Base-by-base conservation (phyloP, 2,113 vertebrate species). In the Stigmatopora nigra region DNA sequence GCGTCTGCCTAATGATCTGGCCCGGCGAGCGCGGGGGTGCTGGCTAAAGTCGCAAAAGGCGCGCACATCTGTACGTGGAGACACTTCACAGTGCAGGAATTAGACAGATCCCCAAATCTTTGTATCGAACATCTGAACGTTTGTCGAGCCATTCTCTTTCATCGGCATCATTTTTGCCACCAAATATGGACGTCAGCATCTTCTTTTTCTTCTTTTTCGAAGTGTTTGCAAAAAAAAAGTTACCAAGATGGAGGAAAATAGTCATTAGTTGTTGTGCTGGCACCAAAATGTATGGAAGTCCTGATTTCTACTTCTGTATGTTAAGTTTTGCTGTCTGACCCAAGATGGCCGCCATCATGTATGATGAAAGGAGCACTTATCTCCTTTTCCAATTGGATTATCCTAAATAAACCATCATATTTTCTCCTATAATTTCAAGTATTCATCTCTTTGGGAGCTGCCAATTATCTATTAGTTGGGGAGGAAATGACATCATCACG, bases 1-100 rank as follows among this genome's bases (percentile, higher is more conserved):
- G 90, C 88, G 84, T 82, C 82, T 90, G 90, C 89, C 89, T 91
- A 91, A 91, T 91, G 88, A 91, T 91, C 87, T 92, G 90, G 90
- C 89, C 87, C 25, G 3, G 25, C 82, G 75, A 81, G 79, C 86
- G 84, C 75, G 89, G 91, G 91, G 87, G 89, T 91, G 90, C 90
- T 91, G 86, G 85, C 87, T 90, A 86, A 91, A 91, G 90, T 89
- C 87, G 38, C 12, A 4, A 25, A 72, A 76, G 77, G 68, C 25
- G 70, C 75, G 63, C 61, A 49, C 81, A 80, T 67, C 56, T 70
- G 68, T 63, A 68, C 35, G 63, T 87, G 84, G 86, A 88, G 75
- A 72, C 3, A 53, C 59, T 86, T 89, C 84, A 82, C 64, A 46
- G 47, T 59, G 61, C 65, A 61, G 70, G 72, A 78, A 78, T 81